phyloP scores from a whole-genome alignment of 1,140 invertebrate species.

The Rhagoletis pomonella region DNA sequence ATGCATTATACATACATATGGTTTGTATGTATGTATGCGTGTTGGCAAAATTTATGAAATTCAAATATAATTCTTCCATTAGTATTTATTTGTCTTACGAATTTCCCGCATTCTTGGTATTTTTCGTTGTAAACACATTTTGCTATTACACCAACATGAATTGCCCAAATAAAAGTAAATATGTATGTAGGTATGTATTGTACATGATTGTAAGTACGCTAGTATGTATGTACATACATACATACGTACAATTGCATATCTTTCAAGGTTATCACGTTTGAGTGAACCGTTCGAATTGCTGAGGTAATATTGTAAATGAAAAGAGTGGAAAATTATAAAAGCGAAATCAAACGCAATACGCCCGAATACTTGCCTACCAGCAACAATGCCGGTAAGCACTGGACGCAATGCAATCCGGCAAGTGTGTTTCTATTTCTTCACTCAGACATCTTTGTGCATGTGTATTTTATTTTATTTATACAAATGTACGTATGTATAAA shows the following conservation, averaged over 20 bases:
- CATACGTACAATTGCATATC: constrained; percentile 12
- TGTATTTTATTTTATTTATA: too few species aligned
- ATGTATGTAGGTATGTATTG: too few species aligned
- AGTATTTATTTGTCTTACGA: background rate
- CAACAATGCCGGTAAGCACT: constrained; percentile 41
- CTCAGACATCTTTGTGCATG: too few species aligned
- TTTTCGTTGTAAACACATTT: background rate
- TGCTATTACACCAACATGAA: background rate
- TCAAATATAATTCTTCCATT: too few species aligned
- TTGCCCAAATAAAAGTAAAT: background rate
- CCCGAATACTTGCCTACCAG: constrained; percentile 22
- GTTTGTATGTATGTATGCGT: too few species aligned
- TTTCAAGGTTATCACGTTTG: constrained; percentile 50
- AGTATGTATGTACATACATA: background rate
- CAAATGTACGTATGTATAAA: background rate
- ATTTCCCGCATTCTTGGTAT: constrained; percentile 30
- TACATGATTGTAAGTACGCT: background rate
- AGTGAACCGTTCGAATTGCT: constrained; percentile 41
- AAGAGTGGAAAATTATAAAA: constrained; percentile 46
- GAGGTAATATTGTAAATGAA: constrained; percentile 12
- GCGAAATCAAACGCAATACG: constrained; percentile 45
- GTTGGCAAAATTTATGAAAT: too few species aligned
- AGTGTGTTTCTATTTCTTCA: background rate
- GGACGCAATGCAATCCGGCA: constrained; percentile 31
- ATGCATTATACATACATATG: too few species aligned